Conservation (phyloP, 2,113 vertebrate genomes). For the Seriola quinqueradiata region DNA sequence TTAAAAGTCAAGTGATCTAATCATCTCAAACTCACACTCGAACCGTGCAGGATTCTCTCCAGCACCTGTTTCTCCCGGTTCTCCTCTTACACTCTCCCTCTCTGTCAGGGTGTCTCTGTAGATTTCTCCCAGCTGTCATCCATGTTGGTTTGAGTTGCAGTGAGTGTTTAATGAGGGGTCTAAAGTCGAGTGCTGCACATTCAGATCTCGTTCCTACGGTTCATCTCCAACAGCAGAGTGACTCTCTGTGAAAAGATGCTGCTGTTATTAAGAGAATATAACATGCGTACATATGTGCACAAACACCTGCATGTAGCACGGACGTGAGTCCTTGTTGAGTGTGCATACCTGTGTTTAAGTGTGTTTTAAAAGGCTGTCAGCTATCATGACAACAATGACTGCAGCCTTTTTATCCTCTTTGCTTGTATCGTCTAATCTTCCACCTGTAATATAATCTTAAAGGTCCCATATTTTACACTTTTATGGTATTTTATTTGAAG, state of each 20-base stretch:
- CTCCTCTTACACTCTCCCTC: background rate
- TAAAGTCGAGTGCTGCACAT: background rate
- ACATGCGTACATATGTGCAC: background rate
- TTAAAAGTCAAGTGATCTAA: slow-evolving; percentile 23
- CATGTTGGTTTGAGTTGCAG: slow-evolving; percentile 1
- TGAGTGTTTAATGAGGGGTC: slow-evolving; percentile 16
- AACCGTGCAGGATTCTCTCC: background rate
- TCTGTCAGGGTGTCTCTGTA: slow-evolving; percentile 13
- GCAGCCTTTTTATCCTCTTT: background rate
- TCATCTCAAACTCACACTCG: background rate
- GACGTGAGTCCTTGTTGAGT: background rate
- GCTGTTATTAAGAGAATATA: background rate
- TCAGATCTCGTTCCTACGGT: background rate
- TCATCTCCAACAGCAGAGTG: background rate
- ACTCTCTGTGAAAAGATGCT: background rate
- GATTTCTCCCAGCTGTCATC: slow-evolving; percentile 3
- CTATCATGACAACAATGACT: background rate
- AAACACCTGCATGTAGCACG: background rate
- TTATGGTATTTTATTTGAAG: no score
- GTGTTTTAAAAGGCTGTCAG: background rate
- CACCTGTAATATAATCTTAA: no score
- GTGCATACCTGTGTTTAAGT: background rate
- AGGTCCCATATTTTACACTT: no score
- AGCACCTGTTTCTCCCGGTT: background rate
- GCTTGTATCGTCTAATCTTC: no score